Percentiles rank a stretch among this genome's conserved stretches.
phyloP scores from a whole-genome alignment of 2,113 vertebrate genomes.

The Tamias sibiricus region DNA sequence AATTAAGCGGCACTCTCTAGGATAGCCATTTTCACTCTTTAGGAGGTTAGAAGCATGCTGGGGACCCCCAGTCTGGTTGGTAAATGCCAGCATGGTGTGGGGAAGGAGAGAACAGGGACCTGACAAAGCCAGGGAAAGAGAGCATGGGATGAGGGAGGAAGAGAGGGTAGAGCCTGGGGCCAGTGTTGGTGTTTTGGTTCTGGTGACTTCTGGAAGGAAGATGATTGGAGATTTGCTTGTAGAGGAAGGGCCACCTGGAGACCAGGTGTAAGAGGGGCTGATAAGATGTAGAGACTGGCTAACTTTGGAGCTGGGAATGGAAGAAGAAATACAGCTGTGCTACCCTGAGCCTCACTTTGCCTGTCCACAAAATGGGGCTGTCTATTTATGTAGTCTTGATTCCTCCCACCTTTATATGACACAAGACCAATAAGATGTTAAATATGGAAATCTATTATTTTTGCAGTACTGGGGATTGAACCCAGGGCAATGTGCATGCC shows the following conservation, averaged over 20 bases:
- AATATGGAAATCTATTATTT: not conserved
- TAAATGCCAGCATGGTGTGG: not conserved
- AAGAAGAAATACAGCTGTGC: not conserved
- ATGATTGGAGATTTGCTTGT: not conserved
- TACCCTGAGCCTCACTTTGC: not conserved
- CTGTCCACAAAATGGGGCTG: not conserved
- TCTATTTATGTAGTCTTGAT: not conserved
- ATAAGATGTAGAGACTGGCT: too few species aligned
- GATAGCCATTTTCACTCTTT: conserved; percentile 85
- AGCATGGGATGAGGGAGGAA: too few species aligned
- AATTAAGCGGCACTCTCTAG: conserved; percentile 85
- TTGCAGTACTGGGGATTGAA: not conserved
- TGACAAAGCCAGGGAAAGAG: too few species aligned
- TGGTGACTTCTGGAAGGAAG: not conserved
- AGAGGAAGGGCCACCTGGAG: not conserved
- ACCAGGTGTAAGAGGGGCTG: not conserved
- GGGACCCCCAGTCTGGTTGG: not conserved
- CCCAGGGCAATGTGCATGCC: not conserved
- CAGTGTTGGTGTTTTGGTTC: not conserved
- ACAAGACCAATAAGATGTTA: not conserved
- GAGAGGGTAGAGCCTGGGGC: fast-evolving
- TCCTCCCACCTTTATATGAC: not conserved
- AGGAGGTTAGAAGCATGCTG: conserved; percentile 78
- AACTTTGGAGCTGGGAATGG: not conserved
- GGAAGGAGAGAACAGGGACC: not conserved